Evolutionary conservation across 2,888 invertebrate species (phyloP).

Genomic region (Leptogaster cylindrica): DNA sequence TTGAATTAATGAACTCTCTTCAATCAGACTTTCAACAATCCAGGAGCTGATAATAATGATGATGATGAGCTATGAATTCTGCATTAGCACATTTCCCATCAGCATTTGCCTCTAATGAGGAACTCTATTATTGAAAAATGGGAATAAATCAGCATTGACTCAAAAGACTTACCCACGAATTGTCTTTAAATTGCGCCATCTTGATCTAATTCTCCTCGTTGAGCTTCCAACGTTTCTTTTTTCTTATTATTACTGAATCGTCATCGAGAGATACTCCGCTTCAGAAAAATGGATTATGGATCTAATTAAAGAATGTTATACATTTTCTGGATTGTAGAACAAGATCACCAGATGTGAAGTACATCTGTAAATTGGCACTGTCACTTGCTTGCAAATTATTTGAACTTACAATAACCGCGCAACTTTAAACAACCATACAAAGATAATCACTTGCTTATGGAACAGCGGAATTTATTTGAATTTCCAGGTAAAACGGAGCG

Average conservation of each 20-base stretch:
- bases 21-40: no score
- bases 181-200: conserved; percentile 60
- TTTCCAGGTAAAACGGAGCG: conserved; percentile 15
- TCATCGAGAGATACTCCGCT: no score
- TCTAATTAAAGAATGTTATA: no score
- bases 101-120: background rate
- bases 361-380: background rate
- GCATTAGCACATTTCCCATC: conserved; percentile 26
- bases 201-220: conserved; percentile 47
- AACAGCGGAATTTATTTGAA: background rate
- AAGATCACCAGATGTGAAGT: no score
- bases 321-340: no score
- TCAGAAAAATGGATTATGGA: no score
- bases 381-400: background rate
- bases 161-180: conserved; percentile 58
- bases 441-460: background rate
- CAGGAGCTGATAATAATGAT: background rate
- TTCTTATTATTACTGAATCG: no score
- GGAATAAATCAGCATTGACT: no score
- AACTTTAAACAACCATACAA: background rate
- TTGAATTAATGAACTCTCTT: no score
- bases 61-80: background rate
- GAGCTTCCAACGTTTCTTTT: no score
- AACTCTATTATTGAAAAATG: no score
- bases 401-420: background rate